Percentiles rank a stretch among this genome's conserved stretches.
phyloP scores from a whole-genome alignment of 2,797 vertebrate species.

The Lutjanus argentimaculatus region DNA sequence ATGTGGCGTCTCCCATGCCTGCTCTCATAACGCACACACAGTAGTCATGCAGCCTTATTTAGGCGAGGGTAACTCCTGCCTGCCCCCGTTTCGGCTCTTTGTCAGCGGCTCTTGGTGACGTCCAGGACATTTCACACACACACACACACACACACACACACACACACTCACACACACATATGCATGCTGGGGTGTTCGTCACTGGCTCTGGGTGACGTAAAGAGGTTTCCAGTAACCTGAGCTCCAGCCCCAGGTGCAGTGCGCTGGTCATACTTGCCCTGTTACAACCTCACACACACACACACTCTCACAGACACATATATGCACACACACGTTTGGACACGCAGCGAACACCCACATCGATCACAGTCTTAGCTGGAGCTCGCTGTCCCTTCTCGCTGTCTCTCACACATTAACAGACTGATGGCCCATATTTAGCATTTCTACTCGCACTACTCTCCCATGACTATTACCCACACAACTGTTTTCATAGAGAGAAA shows the following conservation, averaged over 20 bases:
- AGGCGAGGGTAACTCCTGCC: slow-evolving; percentile 7
- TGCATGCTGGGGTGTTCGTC: slow-evolving; percentile 49
- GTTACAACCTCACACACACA: slow-evolving; percentile 53
- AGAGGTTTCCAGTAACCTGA: slow-evolving; percentile 73
- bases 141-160: not conserved
- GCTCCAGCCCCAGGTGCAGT: slow-evolving; percentile 68
- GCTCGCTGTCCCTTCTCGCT: not conserved
- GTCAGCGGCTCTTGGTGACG: slow-evolving; percentile 44
- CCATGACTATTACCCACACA: slow-evolving; percentile 15
- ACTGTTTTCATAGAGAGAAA: slow-evolving; percentile 18
- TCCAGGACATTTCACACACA: slow-evolving; percentile 9
- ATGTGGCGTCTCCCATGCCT: slow-evolving; percentile 10
- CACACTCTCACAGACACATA: slow-evolving; percentile 1
- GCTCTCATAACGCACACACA: not conserved
- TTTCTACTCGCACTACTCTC: slow-evolving; percentile 46
- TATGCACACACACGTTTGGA: slow-evolving; percentile 4
- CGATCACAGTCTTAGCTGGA: slow-evolving; percentile 15
- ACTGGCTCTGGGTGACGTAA: slow-evolving; percentile 59
- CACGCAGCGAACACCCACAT: slow-evolving; percentile 28
- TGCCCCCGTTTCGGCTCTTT: slow-evolving; percentile 17
- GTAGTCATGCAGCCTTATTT: slow-evolving; percentile 35
- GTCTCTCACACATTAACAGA: slow-evolving; percentile 19
- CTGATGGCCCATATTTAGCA: slow-evolving; percentile 41
- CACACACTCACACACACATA: slow-evolving; percentile 2
- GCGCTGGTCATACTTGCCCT: slow-evolving; percentile 65